Conservation (phyloP, 2,888 invertebrate genomes). For the Apodemia mormo region DNA sequence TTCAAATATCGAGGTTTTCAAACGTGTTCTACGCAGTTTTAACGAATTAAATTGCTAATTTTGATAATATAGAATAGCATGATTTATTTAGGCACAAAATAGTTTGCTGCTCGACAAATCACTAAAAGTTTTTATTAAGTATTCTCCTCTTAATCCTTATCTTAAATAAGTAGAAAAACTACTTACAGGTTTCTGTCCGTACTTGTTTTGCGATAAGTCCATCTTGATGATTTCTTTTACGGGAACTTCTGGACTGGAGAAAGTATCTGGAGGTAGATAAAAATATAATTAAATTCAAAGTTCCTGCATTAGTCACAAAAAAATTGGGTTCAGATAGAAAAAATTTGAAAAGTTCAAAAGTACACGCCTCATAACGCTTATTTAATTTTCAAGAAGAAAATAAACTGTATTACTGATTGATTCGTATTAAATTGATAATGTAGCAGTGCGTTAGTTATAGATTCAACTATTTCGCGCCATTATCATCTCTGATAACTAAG, state of each 20-base stretch:
- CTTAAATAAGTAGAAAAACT: slow-evolving; percentile 1
- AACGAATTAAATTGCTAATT: too few relatives aligned
- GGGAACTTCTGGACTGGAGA: neutral
- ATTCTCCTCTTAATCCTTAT: neutral
- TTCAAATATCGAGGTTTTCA: neutral
- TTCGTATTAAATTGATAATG: too few relatives aligned
- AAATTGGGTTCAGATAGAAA: neutral
- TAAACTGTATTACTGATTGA: too few relatives aligned
- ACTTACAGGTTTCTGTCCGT: neutral
- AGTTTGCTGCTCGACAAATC: neutral
- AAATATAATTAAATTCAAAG: neutral
- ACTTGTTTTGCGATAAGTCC: neutral
- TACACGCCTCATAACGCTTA: too few relatives aligned
- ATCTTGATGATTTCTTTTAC: neutral
- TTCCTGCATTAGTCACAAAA: neutral
- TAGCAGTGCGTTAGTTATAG: too few relatives aligned
- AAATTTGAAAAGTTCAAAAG: neutral
- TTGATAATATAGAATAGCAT: neutral
- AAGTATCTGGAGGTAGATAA: neutral
- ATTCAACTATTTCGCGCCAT: too few relatives aligned
- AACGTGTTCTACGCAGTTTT: slow-evolving; percentile 8
- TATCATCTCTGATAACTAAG: too few relatives aligned
- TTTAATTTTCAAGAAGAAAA: too few relatives aligned
- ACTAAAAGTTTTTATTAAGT: neutral
- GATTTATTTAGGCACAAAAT: slow-evolving; percentile 2